Conservation (phyloP, 2,113 vertebrate species). For the Bucco capensis region DNA sequence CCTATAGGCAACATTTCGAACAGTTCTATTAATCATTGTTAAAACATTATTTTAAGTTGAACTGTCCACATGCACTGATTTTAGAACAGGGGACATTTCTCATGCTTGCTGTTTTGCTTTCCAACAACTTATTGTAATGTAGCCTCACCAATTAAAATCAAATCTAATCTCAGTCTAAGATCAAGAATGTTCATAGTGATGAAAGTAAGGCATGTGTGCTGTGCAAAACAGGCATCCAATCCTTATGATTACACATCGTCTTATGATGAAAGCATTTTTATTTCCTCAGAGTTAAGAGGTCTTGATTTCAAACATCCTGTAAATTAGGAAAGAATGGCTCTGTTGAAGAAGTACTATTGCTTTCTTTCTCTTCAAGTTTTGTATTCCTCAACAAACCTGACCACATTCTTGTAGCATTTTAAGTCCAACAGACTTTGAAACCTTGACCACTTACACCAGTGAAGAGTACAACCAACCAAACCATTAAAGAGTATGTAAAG, state of each 20-base stretch:
- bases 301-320: neutral
- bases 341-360: neutral
- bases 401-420: neutral
- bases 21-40: neutral
- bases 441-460: neutral
- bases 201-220: neutral
- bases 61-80: neutral
- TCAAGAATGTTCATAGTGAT: neutral
- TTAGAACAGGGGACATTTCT: neutral
- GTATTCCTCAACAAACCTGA: neutral
- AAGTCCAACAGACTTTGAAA: neutral
- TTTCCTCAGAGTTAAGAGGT: neutral
- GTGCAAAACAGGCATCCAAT: neutral
- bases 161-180: neutral
- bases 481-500: neutral
- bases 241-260: neutral
- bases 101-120: neutral
- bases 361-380: neutral
- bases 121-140: neutral
- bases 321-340: neutral
- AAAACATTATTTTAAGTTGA: neutral
- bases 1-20: neutral
- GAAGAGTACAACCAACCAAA: neutral
- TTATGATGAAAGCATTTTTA: neutral
- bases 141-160: neutral